Percentiles rank a stretch among this genome's conserved stretches.
These are phyloP conservation scores for Xyliphius kryptos DNA, from an alignment of 2,113 vertebrate species.

Conservation along the genomic window DNA sequence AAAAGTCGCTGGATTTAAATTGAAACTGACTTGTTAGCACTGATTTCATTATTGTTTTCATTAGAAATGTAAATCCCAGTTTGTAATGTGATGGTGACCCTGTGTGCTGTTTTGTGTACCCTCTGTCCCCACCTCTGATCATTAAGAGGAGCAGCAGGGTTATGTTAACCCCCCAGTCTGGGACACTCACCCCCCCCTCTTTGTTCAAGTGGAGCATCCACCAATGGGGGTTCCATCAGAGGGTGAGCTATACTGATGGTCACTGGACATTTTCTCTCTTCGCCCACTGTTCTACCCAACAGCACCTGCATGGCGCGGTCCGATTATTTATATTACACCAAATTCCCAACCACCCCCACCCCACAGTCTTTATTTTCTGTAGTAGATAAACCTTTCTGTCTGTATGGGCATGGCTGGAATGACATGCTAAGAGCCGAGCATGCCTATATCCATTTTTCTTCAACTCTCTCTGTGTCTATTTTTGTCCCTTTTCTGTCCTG, in stretches of 20 bases:
- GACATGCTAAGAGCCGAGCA: constrained; percentile 37
- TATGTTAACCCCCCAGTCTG: constrained; percentile 66
- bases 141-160: constrained; percentile 66
- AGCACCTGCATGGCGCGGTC: constrained; percentile 52
- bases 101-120: constrained; percentile 36
- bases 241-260: constrained; percentile 71
- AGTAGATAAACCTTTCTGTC: constrained; percentile 23
- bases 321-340: background rate
- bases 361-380: constrained; percentile 46
- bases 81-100: constrained; percentile 47
- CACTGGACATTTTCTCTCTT: constrained; percentile 38
- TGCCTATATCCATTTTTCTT: constrained; percentile 24
- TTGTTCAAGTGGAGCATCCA: constrained; percentile 64
- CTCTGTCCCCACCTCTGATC: constrained; percentile 43
- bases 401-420: constrained; percentile 39
- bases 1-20: too few relatives aligned
- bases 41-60: constrained; percentile 54
- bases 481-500: constrained; percentile 4
- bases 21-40: too few relatives aligned
- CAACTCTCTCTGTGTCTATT: background rate
- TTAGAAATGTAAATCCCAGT: constrained; percentile 56
- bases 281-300: constrained; percentile 30
- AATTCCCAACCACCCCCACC: background rate
- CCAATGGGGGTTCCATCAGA: constrained; percentile 60
- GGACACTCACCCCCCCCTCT: constrained; percentile 68